Percentiles rank a stretch among this genome's conserved stretches.
phyloP scores from a whole-genome alignment of 2,888 invertebrate species.

The Odontocerum albicorne region DNA sequence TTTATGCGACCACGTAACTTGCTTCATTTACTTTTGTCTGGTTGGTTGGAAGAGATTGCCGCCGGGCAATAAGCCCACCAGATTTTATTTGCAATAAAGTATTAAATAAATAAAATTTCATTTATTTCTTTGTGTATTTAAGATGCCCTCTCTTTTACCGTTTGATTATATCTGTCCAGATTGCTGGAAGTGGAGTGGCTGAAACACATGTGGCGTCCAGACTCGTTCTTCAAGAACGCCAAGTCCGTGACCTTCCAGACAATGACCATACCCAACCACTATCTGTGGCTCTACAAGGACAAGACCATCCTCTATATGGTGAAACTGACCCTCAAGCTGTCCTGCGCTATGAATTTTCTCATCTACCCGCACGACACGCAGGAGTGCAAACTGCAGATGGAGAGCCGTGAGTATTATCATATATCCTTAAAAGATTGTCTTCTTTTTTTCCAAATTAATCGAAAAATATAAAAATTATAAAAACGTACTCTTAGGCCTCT shows the following conservation, averaged over 20 bases:
- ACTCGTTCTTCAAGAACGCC: slow-evolving; percentile 92
- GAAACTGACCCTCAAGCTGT: slow-evolving; percentile 85
- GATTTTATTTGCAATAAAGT: no score
- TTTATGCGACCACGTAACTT: no score
- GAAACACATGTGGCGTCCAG: slow-evolving; percentile 92
- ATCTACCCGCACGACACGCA: slow-evolving; percentile 95
- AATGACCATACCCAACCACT: slow-evolving; percentile 94
- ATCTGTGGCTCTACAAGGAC: slow-evolving; percentile 87
- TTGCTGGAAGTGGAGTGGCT: slow-evolving; percentile 87
- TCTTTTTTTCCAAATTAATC: no score
- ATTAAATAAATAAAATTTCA: no score
- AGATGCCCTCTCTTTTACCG: no score
- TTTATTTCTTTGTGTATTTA: no score
- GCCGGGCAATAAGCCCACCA: no score
- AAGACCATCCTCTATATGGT: slow-evolving; percentile 86
- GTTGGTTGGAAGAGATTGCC: no score
- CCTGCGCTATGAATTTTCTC: slow-evolving; percentile 93
- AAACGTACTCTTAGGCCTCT: no score
- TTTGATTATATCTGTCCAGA: slow-evolving; percentile 50
- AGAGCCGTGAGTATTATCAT: slow-evolving; percentile 91
- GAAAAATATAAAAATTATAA: no score
- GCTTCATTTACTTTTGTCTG: no score
- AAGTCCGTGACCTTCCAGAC: slow-evolving; percentile 93
- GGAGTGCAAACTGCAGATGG: slow-evolving; percentile 92
- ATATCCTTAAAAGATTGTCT: no score